phyloP scores from a whole-genome alignment of 2,113 vertebrate species.

The Pseudorectes ferrugineus region DNA sequence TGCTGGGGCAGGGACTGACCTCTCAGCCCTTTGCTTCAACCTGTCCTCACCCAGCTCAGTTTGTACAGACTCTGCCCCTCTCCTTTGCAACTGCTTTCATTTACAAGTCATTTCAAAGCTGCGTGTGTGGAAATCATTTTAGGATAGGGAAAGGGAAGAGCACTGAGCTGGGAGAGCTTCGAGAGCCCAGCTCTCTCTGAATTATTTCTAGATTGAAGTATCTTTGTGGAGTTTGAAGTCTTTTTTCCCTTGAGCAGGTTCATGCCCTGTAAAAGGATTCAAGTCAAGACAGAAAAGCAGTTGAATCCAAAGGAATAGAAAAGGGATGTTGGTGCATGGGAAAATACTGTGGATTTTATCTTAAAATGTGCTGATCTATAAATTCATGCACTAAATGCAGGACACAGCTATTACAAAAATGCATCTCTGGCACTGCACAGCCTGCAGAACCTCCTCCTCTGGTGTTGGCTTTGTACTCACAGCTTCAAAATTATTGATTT shows the following conservation, averaged over 20 bases:
- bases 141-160: background rate
- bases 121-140: background rate
- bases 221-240: background rate
- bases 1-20: background rate
- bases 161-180: background rate
- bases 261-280: background rate
- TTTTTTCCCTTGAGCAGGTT: background rate
- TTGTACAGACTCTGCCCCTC: background rate
- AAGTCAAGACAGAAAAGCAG: background rate
- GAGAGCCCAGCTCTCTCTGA: background rate
- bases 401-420: background rate
- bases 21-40: background rate
- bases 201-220: background rate
- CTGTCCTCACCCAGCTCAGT: background rate
- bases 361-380: background rate
- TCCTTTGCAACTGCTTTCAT: background rate
- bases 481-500: conserved; percentile 15
- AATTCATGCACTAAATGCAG: background rate
- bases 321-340: background rate
- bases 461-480: background rate
- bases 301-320: background rate
- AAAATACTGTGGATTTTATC: background rate
- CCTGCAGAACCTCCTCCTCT: background rate
- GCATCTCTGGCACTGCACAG: background rate
- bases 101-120: background rate